These are phyloP conservation scores for Corythoichthys intestinalis DNA, from an alignment of 2,113 vertebrate species.

Conservation along the genomic window DNA sequence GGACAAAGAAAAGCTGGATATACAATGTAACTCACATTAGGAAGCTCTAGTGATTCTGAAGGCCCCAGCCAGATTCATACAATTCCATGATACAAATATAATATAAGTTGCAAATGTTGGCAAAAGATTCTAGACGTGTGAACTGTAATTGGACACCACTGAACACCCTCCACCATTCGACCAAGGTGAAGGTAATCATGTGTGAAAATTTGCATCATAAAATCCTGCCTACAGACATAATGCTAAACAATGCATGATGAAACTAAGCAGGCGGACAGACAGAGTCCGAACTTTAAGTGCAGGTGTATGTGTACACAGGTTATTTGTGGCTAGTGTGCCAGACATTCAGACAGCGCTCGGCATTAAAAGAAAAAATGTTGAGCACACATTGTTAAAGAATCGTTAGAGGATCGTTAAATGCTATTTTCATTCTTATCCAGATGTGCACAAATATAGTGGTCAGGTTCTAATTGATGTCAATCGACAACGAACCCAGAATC, in stretches of 20 bases:
- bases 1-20: not conserved
- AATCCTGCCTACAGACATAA: not conserved
- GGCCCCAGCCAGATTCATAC: not conserved
- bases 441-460: no score
- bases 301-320: constrained; percentile 11
- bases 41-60: not conserved
- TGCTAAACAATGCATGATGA: not conserved
- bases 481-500: no score
- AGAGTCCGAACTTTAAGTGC: constrained; percentile 11
- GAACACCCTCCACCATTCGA: not conserved
- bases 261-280: constrained; percentile 1
- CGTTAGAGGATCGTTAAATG: no score
- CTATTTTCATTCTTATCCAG: no score
- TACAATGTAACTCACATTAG: not conserved
- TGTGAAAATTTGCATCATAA: not conserved
- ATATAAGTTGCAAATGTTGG: no score
- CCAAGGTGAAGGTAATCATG: not conserved
- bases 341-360: not conserved
- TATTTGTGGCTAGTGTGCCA: constrained; percentile 12
- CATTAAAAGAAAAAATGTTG: not conserved
- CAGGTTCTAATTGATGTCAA: no score
- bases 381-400: not conserved
- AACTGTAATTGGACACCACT: not conserved
- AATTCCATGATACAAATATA: not conserved
- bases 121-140: not conserved